phyloP scores from a whole-genome alignment of 2,797 vertebrate genomes.

The Notolepis coatsorum region DNA sequence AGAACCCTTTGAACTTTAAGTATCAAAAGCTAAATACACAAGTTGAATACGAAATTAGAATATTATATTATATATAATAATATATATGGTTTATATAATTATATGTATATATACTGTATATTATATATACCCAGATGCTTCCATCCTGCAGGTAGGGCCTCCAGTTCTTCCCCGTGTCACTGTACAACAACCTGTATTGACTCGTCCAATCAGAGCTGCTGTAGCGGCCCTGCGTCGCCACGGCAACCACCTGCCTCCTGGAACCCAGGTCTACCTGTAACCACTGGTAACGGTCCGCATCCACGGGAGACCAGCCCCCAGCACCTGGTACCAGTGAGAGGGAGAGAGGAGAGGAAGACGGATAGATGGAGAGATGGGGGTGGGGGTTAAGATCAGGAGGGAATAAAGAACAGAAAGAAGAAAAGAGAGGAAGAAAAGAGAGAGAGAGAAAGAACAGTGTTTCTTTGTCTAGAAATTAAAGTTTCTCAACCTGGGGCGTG shows the following conservation, averaged over 20 bases:
- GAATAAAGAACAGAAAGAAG: not conserved
- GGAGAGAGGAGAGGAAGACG: not conserved
- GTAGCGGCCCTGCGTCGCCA: slow-evolving; percentile 95
- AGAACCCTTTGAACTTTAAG: no score
- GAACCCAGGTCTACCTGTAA: slow-evolving; percentile 93
- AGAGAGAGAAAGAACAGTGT: no score
- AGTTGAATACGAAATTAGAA: no score
- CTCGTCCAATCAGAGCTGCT: slow-evolving; percentile 95
- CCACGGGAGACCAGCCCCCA: slow-evolving; percentile 93
- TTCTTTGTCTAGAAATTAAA: no score
- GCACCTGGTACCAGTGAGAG: slow-evolving; percentile 78
- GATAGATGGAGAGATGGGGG: not conserved
- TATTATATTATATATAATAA: no score
- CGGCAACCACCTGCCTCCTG: slow-evolving; percentile 89
- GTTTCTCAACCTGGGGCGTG: no score
- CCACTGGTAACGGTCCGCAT: slow-evolving; percentile 92
- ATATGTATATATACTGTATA: no score
- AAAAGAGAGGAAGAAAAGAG: not conserved
- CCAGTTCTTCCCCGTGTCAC: slow-evolving; percentile 94
- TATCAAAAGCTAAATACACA: no score
- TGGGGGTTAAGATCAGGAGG: not conserved
- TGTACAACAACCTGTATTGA: slow-evolving; percentile 92
- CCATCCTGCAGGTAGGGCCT: slow-evolving; percentile 94
- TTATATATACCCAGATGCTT: slow-evolving; percentile 92
- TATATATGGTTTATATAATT: no score